Conservation (phyloP, 2,797 vertebrate species). For the Poecile montanus region DNA sequence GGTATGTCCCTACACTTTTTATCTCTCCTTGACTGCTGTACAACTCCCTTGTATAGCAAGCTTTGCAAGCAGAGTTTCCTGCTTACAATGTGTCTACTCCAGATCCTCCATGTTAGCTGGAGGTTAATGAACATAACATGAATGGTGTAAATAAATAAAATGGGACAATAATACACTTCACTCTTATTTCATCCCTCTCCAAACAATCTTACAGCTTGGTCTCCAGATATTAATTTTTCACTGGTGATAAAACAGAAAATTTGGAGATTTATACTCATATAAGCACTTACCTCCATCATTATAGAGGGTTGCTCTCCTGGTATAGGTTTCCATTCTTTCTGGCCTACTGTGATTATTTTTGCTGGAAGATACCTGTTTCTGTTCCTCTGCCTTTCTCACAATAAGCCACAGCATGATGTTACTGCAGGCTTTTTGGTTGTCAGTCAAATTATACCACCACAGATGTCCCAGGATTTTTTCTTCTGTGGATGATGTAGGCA, state of each 20-base stretch:
- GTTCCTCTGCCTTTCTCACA: not conserved
- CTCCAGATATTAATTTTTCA: not conserved
- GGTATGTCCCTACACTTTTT: not conserved
- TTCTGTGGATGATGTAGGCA: not conserved
- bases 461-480: not conserved
- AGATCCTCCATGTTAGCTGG: not conserved
- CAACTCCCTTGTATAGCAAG: not conserved
- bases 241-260: not conserved
- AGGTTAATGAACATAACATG: not conserved
- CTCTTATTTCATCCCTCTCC: not conserved
- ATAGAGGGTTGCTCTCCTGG: not conserved
- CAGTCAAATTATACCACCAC: not conserved
- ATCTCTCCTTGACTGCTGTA: not conserved
- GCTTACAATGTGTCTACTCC: rapidly evolving
- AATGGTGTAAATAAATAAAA: not conserved
- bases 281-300: not conserved
- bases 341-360: not conserved
- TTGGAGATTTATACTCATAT: not conserved
- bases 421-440: conserved; percentile 14
- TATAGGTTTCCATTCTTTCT: not conserved
- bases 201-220: not conserved
- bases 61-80: not conserved
- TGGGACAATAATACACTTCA: not conserved
- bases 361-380: not conserved
- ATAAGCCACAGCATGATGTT: not conserved